Evolutionary conservation across 2,888 invertebrate genomes (phyloP), one percentile per base, ranked within the genome.

Genomic region (Hypsopygia costalis): DNA sequence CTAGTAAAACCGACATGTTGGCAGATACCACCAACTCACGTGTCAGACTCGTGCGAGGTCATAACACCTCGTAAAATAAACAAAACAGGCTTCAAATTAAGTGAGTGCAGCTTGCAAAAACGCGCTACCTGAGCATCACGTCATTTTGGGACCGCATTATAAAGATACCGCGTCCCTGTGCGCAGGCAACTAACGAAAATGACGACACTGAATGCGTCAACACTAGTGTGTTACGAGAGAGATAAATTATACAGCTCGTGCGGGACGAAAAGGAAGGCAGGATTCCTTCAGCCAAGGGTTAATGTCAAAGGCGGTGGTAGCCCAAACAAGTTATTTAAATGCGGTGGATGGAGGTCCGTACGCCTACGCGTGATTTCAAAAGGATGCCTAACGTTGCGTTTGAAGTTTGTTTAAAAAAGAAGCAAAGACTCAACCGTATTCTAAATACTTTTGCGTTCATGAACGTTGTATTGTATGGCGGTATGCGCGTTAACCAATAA

Each of bases 281-380:
- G 59, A 69, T 66, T 65, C 60, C 58, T 60, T 67, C 70, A 59
- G 65, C 43, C 58, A 61, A 62, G 75, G 71, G 80, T 71, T 74
- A 78, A 77, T 70, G 81, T 81, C 76, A 80, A 79, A 73, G 66
- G 68, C 70, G 66, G 63, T 66, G 76, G 82, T 68, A 79, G 79
- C 76, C 69, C 62, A 76, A 86, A 85, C 86, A 67, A 77, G 86
- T 85, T 87, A 83, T 87, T 83, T 74, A 83, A 83, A 85, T 83
- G 73, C 63, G 62, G 62, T 56, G 63, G 68, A 70, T 70, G 70
- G 59, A 54, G 59, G 60, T 58, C 63, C 58, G 64, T 65, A 68
- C 76, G 69, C 70, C 74, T 71, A 69, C 74, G 47, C 43, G 52
- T 45, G 34, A 25, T 37, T 36, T 33, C 8, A 16, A 12, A 16